Percentiles rank a stretch among this genome's conserved stretches.
Conservation (phyloP, 1,140 invertebrate genomes). For the Heterodera carotae region DNA sequence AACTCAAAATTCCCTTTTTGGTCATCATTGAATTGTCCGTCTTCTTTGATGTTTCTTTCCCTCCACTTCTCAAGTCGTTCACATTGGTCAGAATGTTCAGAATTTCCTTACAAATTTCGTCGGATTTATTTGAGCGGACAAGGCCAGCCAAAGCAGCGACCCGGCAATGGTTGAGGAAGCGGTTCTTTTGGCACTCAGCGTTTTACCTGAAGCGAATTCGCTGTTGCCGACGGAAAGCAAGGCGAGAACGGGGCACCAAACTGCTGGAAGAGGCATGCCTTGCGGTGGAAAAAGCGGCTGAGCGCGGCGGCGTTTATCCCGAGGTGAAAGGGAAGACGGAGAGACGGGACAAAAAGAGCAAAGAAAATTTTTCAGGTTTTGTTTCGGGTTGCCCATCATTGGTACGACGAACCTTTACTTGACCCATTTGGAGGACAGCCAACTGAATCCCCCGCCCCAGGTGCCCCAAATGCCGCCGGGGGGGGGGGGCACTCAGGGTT, state of each 20-base stretch:
- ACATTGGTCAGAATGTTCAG: too few species aligned
- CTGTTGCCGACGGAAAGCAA: conserved; percentile 94
- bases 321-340: conserved; percentile 72
- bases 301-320: conserved; percentile 91
- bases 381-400: conserved; percentile 90
- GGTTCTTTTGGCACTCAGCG: conserved; percentile 88
- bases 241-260: conserved; percentile 86
- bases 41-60: too few species aligned
- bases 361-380: conserved; percentile 70
- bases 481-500: too few species aligned
- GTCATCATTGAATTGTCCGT: too few species aligned
- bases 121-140: too few species aligned
- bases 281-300: conserved; percentile 83
- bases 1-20: too few species aligned
- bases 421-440: conserved; percentile 16
- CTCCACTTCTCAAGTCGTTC: too few species aligned
- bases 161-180: conserved; percentile 83
- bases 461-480: too few species aligned
- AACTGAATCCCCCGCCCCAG: not conserved
- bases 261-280: conserved; percentile 94
- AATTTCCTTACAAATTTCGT: too few species aligned
- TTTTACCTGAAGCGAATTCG: conserved; percentile 88
- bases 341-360: too few species aligned
- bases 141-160: conserved; percentile 78
- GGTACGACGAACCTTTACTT: conserved; percentile 71